Conservation (phyloP, 2,888 invertebrate genomes). For the Amblyjoppa fuscipennis region DNA sequence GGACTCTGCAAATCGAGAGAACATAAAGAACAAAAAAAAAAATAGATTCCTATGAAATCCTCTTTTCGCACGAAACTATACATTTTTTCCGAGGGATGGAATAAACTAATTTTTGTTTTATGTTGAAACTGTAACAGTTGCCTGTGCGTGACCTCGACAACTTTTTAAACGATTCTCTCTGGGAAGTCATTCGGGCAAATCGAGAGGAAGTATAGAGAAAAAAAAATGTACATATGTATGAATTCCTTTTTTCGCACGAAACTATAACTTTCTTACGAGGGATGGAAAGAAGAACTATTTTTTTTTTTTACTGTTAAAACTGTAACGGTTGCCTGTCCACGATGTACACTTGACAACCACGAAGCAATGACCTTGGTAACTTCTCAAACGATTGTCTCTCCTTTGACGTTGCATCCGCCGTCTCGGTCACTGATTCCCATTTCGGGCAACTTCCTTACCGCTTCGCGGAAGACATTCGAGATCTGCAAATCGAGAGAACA, state of each 20-base stretch:
- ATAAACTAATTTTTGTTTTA: neutral
- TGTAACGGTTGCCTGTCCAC: conserved; percentile 7
- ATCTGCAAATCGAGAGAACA: too few species aligned
- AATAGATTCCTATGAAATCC: neutral
- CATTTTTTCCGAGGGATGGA: neutral
- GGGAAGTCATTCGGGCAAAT: too few species aligned
- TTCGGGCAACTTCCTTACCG: neutral
- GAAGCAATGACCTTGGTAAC: conserved; percentile 47
- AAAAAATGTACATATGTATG: too few species aligned
- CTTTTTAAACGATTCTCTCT: too few species aligned
- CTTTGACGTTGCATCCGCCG: neutral
- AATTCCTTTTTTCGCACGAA: too few species aligned
- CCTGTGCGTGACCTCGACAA: too few species aligned
- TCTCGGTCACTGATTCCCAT: neutral
- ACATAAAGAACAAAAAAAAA: neutral
- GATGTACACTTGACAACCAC: conserved; percentile 32
- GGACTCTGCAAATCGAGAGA: neutral
- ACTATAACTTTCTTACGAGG: neutral
- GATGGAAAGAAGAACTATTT: neutral
- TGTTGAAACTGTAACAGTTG: too few species aligned
- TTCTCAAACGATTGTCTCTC: conserved; percentile 37
- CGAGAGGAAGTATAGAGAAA: too few species aligned
- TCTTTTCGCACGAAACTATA: neutral
- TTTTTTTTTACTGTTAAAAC: too few species aligned
- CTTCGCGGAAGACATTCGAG: neutral